Percentiles rank a stretch among this genome's conserved stretches.
Conservation (phyloP, 2,888 invertebrate genomes). For the Helicoverpa assulta region DNA sequence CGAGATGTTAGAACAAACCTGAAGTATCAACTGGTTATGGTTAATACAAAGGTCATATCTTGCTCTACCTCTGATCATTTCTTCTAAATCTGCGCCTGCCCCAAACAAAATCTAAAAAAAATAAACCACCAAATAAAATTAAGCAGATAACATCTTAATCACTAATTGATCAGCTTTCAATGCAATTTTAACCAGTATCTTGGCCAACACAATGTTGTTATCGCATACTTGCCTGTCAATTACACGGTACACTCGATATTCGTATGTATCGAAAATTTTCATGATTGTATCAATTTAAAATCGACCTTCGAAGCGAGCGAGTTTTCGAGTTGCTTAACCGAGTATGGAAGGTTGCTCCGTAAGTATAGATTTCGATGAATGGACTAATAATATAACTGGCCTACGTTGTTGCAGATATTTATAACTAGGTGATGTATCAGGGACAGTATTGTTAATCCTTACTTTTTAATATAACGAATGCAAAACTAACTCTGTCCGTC, state of each 20-base stretch:
- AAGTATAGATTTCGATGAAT: conserved; percentile 39
- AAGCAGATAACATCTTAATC: conserved; percentile 48
- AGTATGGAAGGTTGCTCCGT: conserved; percentile 69
- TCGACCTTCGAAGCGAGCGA: conserved; percentile 69
- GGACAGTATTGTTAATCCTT: background rate
- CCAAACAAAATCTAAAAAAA: background rate
- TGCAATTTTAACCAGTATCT: conserved; percentile 36
- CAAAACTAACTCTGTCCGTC: too few relatives aligned
- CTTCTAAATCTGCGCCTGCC: too few relatives aligned
- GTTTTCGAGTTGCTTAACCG: conserved; percentile 71
- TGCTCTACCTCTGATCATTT: too few relatives aligned
- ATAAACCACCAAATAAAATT: conserved; percentile 47
- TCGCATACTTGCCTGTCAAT: conserved; percentile 63
- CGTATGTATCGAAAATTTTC: conserved; percentile 59
- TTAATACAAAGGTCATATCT: too few relatives aligned
- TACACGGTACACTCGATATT: conserved; percentile 42
- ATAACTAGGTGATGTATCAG: background rate
- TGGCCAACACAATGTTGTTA: conserved; percentile 48
- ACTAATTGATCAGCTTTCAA: conserved; percentile 51
- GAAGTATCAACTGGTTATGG: too few relatives aligned
- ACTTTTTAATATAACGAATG: too few relatives aligned
- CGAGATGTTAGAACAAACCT: too few relatives aligned
- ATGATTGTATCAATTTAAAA: conserved; percentile 59
- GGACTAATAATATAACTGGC: conserved; percentile 29
- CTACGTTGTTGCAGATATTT: conserved; percentile 10